These are phyloP conservation scores for Lithosia quadra DNA, from an alignment of 2,888 invertebrate genomes.

Conservation along the genomic window DNA sequence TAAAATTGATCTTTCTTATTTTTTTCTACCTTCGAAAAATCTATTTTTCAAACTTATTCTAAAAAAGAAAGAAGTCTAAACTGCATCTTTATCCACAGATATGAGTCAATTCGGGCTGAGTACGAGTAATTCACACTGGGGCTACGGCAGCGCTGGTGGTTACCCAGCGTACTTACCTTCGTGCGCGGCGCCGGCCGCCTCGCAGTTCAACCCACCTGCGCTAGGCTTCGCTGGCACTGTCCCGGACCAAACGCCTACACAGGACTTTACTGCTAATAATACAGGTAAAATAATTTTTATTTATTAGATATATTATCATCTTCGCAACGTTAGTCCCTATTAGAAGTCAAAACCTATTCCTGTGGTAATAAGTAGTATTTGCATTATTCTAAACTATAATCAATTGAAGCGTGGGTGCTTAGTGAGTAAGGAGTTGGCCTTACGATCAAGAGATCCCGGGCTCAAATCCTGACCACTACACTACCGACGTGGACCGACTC, in stretches of 20 bases:
- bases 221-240: constrained; percentile 91
- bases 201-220: constrained; percentile 92
- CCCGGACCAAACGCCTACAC: constrained; percentile 88
- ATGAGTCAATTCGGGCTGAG: constrained; percentile 95
- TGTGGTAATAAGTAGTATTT: too few species aligned
- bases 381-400: too few species aligned
- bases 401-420: too few species aligned
- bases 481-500: too few species aligned
- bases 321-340: neutral
- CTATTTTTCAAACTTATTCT: neutral
- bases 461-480: too few species aligned
- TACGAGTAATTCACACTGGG: constrained; percentile 95
- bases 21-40: too few species aligned
- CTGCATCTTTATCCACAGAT: constrained; percentile 84
- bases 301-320: too few species aligned
- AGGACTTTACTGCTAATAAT: constrained; percentile 87
- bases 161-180: constrained; percentile 95
- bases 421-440: too few species aligned
- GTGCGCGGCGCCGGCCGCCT: constrained; percentile 90
- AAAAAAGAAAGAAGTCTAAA: neutral
- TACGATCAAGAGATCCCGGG: too few species aligned
- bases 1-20: too few species aligned
- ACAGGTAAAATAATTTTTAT: constrained; percentile 71
- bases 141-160: constrained; percentile 94
- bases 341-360: neutral